These are phyloP conservation scores for Acrocera orbiculus DNA, from an alignment of 2,888 invertebrate species.

Conservation along the genomic window DNA sequence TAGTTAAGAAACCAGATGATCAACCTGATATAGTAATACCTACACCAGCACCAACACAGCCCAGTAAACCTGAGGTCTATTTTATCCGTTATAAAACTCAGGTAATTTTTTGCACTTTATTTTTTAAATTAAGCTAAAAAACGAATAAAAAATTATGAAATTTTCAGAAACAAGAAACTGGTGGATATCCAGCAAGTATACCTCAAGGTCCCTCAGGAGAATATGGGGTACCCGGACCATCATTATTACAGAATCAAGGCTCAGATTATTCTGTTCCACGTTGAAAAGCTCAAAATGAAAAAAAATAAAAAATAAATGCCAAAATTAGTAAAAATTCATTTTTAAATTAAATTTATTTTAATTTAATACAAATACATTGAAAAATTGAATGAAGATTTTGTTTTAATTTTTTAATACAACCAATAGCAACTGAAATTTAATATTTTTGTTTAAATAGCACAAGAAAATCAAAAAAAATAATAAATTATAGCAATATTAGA, in stretches of 20 bases:
- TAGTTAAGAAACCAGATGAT: slow-evolving; percentile 58
- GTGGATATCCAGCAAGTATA: slow-evolving; percentile 28
- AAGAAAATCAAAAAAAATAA: no score
- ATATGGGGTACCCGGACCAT: slow-evolving; percentile 25
- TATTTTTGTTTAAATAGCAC: no score
- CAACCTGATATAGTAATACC: slow-evolving; percentile 49
- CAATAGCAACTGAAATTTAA: no score
- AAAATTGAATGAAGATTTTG: no score
- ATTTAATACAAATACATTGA: no score
- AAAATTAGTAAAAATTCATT: no score
- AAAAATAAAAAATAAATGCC: no score
- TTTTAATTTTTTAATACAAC: no score
- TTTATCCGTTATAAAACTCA: slow-evolving; percentile 61
- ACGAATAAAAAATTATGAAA: background rate
- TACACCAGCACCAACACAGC: slow-evolving; percentile 52
- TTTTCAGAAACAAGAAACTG: slow-evolving; percentile 25
- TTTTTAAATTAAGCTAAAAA: background rate
- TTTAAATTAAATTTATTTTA: no score
- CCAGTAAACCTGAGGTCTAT: slow-evolving; percentile 58
- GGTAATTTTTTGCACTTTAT: slow-evolving; percentile 16
- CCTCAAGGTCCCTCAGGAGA: slow-evolving; percentile 23
- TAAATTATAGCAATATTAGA: no score
- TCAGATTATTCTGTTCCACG: slow-evolving; percentile 27
- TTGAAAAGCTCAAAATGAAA: no score
- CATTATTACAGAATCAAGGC: slow-evolving; percentile 25